Evolutionary conservation across 2,113 vertebrate genomes (phyloP).

Genomic region (Spilogale gracilis): DNA sequence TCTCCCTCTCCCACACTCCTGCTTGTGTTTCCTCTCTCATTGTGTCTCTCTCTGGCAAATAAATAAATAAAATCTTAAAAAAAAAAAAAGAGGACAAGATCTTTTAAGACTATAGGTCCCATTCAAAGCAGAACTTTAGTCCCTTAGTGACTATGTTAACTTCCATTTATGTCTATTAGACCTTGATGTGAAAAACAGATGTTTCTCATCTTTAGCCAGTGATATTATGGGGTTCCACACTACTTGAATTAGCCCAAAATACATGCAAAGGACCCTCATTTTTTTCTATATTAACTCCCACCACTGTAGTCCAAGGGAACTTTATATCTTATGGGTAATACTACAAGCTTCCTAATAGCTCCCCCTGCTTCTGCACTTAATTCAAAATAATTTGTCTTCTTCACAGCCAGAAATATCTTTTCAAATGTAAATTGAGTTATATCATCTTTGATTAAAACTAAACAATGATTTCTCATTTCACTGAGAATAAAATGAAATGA

Average conservation of each 20-base stretch:
- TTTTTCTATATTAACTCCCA: neutral
- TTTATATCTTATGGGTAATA: neutral
- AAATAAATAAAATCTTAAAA: too few species aligned
- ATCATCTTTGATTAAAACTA: neutral
- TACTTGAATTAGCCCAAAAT: neutral
- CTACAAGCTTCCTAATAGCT: neutral
- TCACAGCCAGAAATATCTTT: neutral
- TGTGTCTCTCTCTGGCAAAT: too few species aligned
- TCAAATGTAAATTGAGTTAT: neutral
- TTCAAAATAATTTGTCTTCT: neutral
- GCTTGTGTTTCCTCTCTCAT: too few species aligned
- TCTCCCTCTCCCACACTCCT: too few species aligned
- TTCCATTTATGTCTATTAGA: neutral
- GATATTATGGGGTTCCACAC: neutral
- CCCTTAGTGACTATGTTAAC: neutral
- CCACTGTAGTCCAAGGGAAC: neutral
- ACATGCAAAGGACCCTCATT: neutral
- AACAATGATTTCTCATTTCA: neutral
- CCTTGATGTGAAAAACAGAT: neutral
- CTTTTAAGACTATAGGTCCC: neutral
- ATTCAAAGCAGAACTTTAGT: neutral
- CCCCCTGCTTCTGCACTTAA: neutral
- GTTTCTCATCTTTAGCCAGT: neutral
- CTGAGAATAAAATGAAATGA: neutral
- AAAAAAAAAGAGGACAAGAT: neutral